Evolutionary conservation across 2,888 invertebrate species (phyloP), one percentile per base, ranked within the genome.

Genomic region (Ophion ventricosus): DNA sequence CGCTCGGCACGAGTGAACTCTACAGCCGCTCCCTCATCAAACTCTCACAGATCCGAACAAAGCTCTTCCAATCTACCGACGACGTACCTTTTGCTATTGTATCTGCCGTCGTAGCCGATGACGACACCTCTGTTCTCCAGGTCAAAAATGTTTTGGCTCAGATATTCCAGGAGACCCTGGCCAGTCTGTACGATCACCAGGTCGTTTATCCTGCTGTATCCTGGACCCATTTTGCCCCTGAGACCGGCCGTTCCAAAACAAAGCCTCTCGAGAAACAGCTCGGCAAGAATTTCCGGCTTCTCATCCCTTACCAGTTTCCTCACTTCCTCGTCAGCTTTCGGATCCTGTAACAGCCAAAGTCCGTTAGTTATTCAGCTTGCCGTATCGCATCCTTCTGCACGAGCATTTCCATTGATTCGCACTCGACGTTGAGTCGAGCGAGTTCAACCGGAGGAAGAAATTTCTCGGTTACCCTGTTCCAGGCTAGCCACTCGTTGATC

Each of bases 131-230:
- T 95, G 40, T 94, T 93, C 35, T 94, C 92, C 23, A 95, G 94
- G 73, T 95, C 93, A 8, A 94, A 94, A 87, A 95, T 95, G 59
- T 94, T 93, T 76, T 95, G 94, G 88, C 96, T 94, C 74, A 98
- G 91, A 92, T 98, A 98, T 73, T 96, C 95, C 67, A 96, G 95
- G 5, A 99, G 93, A 0, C 99, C 99, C 95, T 99, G 98, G 1
- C 96, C 97, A 1, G 99, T 98, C 94, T 99, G 99, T 70, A 99
- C 95, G 84, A 98, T 96, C 0, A 99, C 97, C 64, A 99, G 95
- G 93, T 99, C 99, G 93, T 99, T 99, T 97, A 99, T 98, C 86
- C 97, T 96, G 87, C 95, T 96, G 93, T 97, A 99, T 0, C 99
- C 99, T 20, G 98, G 97, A 23, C 96, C 97, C 99, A 99, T 99